These are phyloP conservation scores for Silurus lanzhouensis DNA, from an alignment of 2,797 vertebrate genomes.

Conservation along the genomic window DNA sequence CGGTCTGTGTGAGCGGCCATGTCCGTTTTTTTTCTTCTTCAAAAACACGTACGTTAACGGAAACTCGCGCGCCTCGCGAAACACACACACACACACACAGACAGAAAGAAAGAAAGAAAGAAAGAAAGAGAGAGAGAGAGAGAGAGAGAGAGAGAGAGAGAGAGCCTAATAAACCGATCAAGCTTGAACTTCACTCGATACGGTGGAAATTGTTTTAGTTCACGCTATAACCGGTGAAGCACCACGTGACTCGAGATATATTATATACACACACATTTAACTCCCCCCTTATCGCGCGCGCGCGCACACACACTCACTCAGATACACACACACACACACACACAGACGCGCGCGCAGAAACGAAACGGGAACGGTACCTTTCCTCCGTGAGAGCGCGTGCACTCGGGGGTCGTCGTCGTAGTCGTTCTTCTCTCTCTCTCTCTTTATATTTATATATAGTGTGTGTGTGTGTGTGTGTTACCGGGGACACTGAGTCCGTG, in stretches of 20 bases:
- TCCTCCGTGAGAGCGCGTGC: conserved; percentile 60
- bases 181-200: conserved; percentile 69
- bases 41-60: conserved; percentile 7
- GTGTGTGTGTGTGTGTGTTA: conserved; percentile 67
- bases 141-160: neutral
- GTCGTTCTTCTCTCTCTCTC: neutral
- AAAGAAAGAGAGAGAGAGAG: neutral
- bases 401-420: conserved; percentile 18
- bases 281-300: too few species aligned
- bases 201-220: conserved; percentile 35
- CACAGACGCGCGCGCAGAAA: neutral
- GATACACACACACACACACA: too few species aligned
- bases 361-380: conserved; percentile 63
- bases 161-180: conserved; percentile 12
- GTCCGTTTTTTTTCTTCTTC: neutral
- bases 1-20: conserved; percentile 10
- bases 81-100: conserved; percentile 34
- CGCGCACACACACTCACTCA: too few species aligned
- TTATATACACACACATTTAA: too few species aligned
- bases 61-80: neutral
- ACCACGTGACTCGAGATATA: neutral
- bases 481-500: conserved; percentile 70
- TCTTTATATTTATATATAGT: conserved; percentile 12
- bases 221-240: conserved; percentile 25
- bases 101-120: too few species aligned